These are phyloP conservation scores for Cheilosia grossa DNA, from an alignment of 2,888 invertebrate genomes.

Conservation along the genomic window DNA sequence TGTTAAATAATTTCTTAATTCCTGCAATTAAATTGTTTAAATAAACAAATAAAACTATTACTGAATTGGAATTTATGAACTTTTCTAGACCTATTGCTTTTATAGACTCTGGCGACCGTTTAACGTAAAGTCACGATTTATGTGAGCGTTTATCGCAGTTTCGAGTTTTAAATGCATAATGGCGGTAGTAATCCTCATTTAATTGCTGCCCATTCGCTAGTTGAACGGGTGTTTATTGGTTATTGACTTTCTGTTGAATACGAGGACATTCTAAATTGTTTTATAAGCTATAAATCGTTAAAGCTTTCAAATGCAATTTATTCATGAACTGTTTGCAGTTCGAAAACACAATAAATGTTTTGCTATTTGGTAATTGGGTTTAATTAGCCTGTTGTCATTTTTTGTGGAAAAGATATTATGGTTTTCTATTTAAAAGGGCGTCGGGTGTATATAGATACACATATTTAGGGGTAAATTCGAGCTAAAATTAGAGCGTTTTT, in stretches of 20 bases:
- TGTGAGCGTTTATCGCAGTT: slow-evolving; percentile 1
- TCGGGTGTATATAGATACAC: too few relatives aligned
- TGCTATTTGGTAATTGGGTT: too few relatives aligned
- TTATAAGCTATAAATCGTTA: too few relatives aligned
- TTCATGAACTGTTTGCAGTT: too few relatives aligned
- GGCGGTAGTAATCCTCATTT: slow-evolving; percentile 9
- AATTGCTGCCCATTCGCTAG: slow-evolving; percentile 2
- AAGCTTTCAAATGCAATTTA: too few relatives aligned
- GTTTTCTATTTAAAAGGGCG: too few relatives aligned
- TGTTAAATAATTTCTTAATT: slow-evolving; percentile 15
- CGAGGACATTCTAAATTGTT: too few relatives aligned
- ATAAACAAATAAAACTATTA: background rate
- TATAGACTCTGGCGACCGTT: background rate
- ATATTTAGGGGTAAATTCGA: too few relatives aligned
- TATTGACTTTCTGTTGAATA: background rate
- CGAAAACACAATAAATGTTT: too few relatives aligned
- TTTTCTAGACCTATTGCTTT: background rate
- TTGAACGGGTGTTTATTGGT: slow-evolving; percentile 4
- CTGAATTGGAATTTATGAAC: background rate
- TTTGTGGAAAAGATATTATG: too few relatives aligned
- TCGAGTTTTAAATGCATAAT: slow-evolving; percentile 2
- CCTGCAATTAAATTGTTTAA: slow-evolving; percentile 23
- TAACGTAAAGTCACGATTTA: slow-evolving; percentile 10
- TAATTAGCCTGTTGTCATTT: too few relatives aligned
- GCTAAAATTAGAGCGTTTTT: too few relatives aligned